phyloP scores from a whole-genome alignment of 2,113 vertebrate species.

The Setophaga coronata region DNA sequence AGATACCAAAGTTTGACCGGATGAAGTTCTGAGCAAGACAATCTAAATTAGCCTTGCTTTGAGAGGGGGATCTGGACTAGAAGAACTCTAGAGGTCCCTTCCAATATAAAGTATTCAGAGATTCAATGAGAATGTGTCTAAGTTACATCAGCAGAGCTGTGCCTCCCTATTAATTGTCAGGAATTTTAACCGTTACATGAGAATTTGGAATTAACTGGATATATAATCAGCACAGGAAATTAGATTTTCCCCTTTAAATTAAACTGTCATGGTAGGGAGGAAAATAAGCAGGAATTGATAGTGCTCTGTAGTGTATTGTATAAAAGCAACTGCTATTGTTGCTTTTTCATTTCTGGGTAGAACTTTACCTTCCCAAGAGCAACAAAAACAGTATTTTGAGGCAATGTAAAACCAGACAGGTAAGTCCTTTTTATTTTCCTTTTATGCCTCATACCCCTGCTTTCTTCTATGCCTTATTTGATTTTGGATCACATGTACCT shows the following conservation, averaged over 20 bases:
- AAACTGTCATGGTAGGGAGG: conserved; percentile 28
- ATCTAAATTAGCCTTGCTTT: neutral
- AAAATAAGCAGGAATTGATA: neutral
- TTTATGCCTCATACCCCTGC: neutral
- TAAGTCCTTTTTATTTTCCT: neutral
- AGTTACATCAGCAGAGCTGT: neutral
- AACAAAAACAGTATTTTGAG: neutral
- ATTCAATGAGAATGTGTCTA: neutral
- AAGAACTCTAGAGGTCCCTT: neutral
- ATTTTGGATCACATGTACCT: neutral
- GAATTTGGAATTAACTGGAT: conserved; percentile 35
- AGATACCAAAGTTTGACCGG: neutral
- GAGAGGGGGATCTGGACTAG: neutral
- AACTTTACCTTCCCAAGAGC: neutral
- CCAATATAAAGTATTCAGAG: neutral
- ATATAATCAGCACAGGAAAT: conserved; percentile 46
- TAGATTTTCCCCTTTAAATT: conserved; percentile 61
- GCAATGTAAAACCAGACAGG: neutral
- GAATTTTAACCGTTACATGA: conserved; percentile 25
- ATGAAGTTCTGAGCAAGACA: neutral
- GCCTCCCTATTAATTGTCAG: conserved; percentile 4
- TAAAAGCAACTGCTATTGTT: neutral
- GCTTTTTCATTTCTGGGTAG: neutral
- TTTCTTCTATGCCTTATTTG: neutral
- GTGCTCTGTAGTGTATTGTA: neutral